Evolutionary conservation across 2,113 vertebrate species (phyloP).

Genomic region (Cebus imitator): DNA sequence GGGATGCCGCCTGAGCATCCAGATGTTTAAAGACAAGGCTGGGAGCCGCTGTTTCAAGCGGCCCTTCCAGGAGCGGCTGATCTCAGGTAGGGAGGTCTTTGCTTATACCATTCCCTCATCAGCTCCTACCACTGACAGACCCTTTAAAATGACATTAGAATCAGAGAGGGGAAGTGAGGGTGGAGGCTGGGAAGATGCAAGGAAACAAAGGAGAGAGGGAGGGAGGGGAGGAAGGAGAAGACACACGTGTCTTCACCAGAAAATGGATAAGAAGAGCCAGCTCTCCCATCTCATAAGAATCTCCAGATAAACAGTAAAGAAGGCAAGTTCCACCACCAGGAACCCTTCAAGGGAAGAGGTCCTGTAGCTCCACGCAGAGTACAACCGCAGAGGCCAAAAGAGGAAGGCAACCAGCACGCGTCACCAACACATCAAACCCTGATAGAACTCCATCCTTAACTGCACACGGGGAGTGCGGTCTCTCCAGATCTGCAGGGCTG

Average conservation of each 20-base stretch:
- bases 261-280: background rate
- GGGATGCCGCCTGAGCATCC: fast-evolving
- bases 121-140: no score
- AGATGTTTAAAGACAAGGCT: background rate
- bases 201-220: background rate
- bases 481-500: background rate
- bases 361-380: background rate
- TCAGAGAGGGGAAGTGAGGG: background rate
- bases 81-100: background rate
- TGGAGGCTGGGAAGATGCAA: background rate
- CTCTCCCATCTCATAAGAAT: fast-evolving
- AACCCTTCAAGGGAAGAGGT: no score
- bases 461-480: fast-evolving
- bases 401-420: fast-evolving
- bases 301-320: no score
- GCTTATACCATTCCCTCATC: background rate
- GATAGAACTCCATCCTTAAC: background rate
- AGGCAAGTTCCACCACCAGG: background rate
- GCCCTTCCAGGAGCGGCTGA: fast-evolving
- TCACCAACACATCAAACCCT: background rate
- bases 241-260: background rate
- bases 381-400: background rate
- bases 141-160: background rate
- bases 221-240: background rate
- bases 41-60: background rate